Evolutionary conservation across 2,888 invertebrate genomes (phyloP).

Genomic region (Noctua comes): DNA sequence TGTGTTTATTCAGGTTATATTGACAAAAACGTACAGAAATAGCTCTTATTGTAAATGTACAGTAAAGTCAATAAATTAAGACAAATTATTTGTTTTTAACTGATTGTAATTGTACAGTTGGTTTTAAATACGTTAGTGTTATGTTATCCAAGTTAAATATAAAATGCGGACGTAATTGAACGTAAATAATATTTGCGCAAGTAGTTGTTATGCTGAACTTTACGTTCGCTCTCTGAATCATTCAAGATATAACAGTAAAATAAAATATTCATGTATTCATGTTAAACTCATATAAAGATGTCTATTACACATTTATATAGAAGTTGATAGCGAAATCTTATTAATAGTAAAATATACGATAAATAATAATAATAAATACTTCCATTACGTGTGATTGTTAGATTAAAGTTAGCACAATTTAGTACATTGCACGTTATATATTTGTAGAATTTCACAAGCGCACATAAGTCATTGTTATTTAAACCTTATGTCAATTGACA

Average conservation of each 20-base stretch:
- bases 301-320: constrained; percentile 17
- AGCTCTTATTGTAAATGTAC: neutral
- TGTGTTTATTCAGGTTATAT: constrained; percentile 5
- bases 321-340: constrained; percentile 7
- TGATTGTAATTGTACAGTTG: constrained; percentile 1
- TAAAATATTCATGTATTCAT: neutral
- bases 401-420: constrained; percentile 42
- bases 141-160: neutral
- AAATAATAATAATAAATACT: constrained; percentile 32
- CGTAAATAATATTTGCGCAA: neutral
- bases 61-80: neutral
- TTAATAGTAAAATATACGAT: constrained; percentile 31
- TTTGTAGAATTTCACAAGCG: neutral
- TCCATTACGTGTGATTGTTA: constrained; percentile 51
- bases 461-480: constrained; percentile 7
- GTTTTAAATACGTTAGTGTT: neutral
- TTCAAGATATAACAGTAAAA: neutral
- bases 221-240: constrained; percentile 9
- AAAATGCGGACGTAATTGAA: neutral
- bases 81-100: neutral
- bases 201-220: neutral
- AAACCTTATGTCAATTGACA: constrained; percentile 15
- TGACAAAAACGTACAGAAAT: neutral
- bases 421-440: constrained; percentile 33
- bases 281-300: constrained; percentile 9